phyloP scores from a whole-genome alignment of 2,888 invertebrate species.

The Dicyrtoma fusca region DNA sequence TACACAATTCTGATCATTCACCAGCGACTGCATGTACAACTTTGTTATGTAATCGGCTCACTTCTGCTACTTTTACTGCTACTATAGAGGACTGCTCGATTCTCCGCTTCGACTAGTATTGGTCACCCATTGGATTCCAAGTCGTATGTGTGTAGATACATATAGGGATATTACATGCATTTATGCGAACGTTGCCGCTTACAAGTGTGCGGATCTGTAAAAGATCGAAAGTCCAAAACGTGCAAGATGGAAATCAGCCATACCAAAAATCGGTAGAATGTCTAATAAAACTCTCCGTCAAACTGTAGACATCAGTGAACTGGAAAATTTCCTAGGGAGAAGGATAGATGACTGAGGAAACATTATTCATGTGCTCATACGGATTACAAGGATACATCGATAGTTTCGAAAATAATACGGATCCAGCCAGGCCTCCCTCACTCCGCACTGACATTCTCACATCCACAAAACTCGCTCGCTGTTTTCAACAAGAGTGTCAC shows the following conservation, averaged over 20 bases:
- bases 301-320: not conserved
- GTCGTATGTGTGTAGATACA: no score
- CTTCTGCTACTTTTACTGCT: not conserved
- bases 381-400: no score
- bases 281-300: conserved; percentile 5
- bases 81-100: no score
- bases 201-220: not conserved
- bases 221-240: not conserved
- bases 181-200: not conserved
- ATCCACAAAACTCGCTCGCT: no score
- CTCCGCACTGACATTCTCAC: no score
- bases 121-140: conserved; percentile 8
- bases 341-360: conserved; percentile 7
- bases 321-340: not conserved
- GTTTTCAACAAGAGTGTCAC: no score
- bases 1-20: not conserved
- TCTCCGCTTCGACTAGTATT: not conserved
- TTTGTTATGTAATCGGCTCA: no score
- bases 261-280: not conserved
- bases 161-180: no score
- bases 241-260: not conserved
- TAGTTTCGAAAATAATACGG: no score
- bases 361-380: not conserved
- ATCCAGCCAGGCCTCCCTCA: no score
- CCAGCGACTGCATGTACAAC: no score